phyloP scores from a whole-genome alignment of 2,797 vertebrate species.

The Acrossocheilus fasciatus region DNA sequence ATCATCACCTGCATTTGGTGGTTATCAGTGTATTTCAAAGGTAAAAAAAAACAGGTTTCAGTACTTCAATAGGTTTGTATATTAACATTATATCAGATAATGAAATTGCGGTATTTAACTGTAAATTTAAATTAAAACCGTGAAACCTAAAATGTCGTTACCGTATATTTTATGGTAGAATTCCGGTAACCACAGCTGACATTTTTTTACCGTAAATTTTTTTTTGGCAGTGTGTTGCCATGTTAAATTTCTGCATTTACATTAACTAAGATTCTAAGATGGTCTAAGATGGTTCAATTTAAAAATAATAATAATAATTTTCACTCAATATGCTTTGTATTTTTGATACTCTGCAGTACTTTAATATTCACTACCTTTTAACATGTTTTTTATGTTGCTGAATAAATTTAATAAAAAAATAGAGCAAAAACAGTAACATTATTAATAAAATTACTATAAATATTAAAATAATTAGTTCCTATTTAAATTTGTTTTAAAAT shows the following conservation, averaged over 20 bases:
- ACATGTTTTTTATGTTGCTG: neutral
- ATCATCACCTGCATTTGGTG: too few relatives aligned
- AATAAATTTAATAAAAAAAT: neutral
- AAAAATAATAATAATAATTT: too few relatives aligned
- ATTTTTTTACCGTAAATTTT: too few relatives aligned
- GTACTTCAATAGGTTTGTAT: too few relatives aligned
- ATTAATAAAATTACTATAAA: neutral
- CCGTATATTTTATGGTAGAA: too few relatives aligned
- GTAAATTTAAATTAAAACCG: too few relatives aligned
- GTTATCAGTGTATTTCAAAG: too few relatives aligned
- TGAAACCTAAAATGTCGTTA: too few relatives aligned
- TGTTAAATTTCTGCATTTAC: neutral
- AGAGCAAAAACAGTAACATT: neutral
- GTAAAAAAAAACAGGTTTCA: too few relatives aligned
- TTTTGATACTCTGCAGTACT: neutral
- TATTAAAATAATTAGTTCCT: neutral
- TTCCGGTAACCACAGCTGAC: too few relatives aligned
- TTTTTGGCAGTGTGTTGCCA: neutral
- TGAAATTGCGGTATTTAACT: too few relatives aligned
- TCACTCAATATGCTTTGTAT: neutral
- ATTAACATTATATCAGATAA: too few relatives aligned
- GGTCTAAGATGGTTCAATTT: neutral
- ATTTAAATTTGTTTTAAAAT: neutral
- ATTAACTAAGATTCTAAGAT: neutral
- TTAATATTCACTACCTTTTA: neutral